phyloP scores from a whole-genome alignment of 2,888 invertebrate genomes.

The Amorpha juglandis region DNA sequence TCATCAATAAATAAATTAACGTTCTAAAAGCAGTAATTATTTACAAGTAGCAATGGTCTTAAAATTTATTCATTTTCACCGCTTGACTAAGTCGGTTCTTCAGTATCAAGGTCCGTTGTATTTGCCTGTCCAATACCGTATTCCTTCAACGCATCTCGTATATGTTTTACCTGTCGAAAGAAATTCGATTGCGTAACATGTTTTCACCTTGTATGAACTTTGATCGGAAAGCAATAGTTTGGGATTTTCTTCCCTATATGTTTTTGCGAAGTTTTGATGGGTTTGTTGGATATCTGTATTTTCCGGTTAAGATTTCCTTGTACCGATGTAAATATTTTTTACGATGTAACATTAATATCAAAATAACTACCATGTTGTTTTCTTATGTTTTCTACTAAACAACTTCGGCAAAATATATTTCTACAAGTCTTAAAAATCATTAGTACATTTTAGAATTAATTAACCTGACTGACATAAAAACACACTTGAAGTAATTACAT shows the following conservation, averaged over 20 bases:
- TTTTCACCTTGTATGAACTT: background rate
- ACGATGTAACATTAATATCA: no score
- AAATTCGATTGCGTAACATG: background rate
- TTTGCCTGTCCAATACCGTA: slow-evolving; percentile 83
- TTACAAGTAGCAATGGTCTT: background rate
- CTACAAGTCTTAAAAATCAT: no score
- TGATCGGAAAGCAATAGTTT: background rate
- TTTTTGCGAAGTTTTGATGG: slow-evolving; percentile 4
- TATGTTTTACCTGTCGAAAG: slow-evolving; percentile 84
- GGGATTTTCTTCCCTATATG: background rate
- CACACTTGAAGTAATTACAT: background rate
- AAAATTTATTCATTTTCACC: background rate
- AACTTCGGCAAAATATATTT: no score
- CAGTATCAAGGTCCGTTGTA: slow-evolving; percentile 52
- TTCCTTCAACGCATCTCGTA: slow-evolving; percentile 86
- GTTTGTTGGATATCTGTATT: background rate
- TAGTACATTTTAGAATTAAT: no score
- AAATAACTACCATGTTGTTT: no score
- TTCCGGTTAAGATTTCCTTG: background rate
- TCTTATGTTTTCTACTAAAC: no score
- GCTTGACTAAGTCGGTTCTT: slow-evolving; percentile 65
- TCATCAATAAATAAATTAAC: background rate
- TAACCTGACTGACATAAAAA: no score
- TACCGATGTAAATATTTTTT: background rate
- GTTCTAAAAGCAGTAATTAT: background rate